Percentiles rank a stretch among this genome's conserved stretches.
These are phyloP conservation scores for Lycorma delicatula DNA, from an alignment of 1,140 invertebrate species.

Conservation along the genomic window DNA sequence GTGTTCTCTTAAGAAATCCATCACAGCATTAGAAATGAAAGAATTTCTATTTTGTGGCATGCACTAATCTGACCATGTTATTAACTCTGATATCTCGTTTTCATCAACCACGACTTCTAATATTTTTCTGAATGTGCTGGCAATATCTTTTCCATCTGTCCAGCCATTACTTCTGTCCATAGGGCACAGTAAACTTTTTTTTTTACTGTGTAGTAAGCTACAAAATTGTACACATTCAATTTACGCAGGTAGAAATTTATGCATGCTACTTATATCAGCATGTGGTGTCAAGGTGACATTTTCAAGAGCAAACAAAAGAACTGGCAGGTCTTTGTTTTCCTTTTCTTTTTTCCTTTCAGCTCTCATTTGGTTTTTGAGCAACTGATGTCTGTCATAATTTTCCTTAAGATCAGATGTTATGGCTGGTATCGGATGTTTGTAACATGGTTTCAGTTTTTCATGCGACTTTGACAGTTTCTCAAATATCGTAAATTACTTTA, in stretches of 20 bases:
- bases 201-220: background rate
- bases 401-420: background rate
- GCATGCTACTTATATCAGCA: background rate
- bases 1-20: background rate
- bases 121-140: background rate
- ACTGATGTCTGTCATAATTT: background rate
- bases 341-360: background rate
- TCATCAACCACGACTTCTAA: background rate
- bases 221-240: background rate
- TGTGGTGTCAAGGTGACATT: background rate
- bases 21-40: background rate
- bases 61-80: background rate
- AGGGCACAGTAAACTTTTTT: background rate
- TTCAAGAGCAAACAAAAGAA: background rate
- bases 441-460: no score
- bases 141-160: background rate
- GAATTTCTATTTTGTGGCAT: background rate
- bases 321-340: background rate
- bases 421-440: no score
- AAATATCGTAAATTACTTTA: background rate
- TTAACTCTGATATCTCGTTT: background rate
- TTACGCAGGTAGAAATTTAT: background rate
- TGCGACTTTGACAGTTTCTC: background rate
- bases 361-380: background rate
- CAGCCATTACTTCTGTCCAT: background rate